Conservation (phyloP, 1,140 invertebrate species). For the Atta texana region DNA sequence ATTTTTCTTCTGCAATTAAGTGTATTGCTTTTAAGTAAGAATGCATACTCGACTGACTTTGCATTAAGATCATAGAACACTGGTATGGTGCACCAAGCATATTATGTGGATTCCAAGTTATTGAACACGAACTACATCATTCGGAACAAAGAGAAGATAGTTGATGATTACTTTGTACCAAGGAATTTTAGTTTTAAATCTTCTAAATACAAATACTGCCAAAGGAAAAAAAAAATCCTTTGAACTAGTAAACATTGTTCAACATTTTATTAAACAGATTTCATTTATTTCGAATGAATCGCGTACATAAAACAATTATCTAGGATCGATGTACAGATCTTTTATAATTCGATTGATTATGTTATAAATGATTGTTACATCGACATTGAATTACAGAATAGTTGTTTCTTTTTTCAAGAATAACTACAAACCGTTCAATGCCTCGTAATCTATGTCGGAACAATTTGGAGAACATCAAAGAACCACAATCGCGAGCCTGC, state of each 20-base stretch:
- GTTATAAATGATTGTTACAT: too few relatives aligned
- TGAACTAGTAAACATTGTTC: neutral
- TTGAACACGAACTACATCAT: slow-evolving; percentile 88
- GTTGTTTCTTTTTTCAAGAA: neutral
- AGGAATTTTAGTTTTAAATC: neutral
- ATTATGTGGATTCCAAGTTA: slow-evolving; percentile 96
- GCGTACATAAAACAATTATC: neutral
- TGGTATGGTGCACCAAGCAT: slow-evolving; percentile 95
- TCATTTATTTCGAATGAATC: neutral
- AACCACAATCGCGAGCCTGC: slow-evolving; percentile 91
- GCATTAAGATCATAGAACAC: slow-evolving; percentile 93
- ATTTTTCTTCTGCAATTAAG: too few relatives aligned
- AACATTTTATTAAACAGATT: neutral
- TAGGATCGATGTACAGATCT: neutral
- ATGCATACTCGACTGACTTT: too few relatives aligned
- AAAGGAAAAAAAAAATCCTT: slow-evolving; percentile 12
- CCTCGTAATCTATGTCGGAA: slow-evolving; percentile 89
- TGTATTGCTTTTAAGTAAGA: too few relatives aligned
- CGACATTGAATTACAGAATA: too few relatives aligned
- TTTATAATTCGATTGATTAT: neutral
- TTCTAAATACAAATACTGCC: neutral
- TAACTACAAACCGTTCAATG: slow-evolving; percentile 88
- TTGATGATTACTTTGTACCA: neutral
- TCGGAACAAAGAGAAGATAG: neutral
- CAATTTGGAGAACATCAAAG: slow-evolving; percentile 90